phyloP scores from a whole-genome alignment of 2,113 vertebrate species.

The Gallinago paraguaiae region DNA sequence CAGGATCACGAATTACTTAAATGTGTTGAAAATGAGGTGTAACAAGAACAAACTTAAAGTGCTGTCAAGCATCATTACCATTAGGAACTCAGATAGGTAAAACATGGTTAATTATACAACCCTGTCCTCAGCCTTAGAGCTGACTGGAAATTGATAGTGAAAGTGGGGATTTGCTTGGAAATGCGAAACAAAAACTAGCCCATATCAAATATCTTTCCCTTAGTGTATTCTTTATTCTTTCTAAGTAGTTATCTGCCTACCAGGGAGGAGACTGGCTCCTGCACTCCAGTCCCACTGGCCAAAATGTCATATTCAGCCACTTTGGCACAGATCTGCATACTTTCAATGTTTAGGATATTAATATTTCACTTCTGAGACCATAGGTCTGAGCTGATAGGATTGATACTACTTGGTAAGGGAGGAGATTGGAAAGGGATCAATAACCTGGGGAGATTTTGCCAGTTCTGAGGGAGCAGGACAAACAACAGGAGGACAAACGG shows the following conservation, averaged over 20 bases:
- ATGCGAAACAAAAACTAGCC: neutral
- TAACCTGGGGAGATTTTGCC: neutral
- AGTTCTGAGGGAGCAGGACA: neutral
- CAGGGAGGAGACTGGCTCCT: neutral
- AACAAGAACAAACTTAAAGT: neutral
- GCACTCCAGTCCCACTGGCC: neutral
- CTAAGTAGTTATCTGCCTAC: neutral
- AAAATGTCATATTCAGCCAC: neutral
- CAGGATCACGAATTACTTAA: neutral
- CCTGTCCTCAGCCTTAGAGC: too few species aligned
- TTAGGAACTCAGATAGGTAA: neutral
- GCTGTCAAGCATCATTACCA: neutral
- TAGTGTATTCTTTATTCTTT: neutral
- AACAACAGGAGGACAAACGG: neutral
- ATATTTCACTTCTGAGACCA: neutral
- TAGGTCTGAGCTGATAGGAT: neutral
- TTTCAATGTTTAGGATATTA: neutral
- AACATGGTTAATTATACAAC: neutral
- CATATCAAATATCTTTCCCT: neutral
- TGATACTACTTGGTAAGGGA: neutral
- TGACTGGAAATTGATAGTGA: neutral
- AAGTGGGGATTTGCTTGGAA: neutral
- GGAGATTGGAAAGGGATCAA: neutral
- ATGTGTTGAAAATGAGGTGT: neutral
- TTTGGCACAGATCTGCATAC: neutral